Evolutionary conservation across 2,797 vertebrate genomes (phyloP).

Genomic region (Crypturellus tataupa): DNA sequence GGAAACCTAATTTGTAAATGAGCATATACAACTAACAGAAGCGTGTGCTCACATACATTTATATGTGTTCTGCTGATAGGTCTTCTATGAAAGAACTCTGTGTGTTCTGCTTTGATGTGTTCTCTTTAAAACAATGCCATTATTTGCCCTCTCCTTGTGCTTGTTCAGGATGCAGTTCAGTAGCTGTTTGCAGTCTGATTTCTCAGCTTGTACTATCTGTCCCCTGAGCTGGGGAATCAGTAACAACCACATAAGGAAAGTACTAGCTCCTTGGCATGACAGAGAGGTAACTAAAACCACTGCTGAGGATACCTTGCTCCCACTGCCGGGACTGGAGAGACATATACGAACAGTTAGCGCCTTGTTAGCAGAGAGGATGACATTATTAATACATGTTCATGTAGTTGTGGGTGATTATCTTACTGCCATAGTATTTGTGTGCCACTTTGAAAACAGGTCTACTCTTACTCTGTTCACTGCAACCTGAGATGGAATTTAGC

Average conservation of each 20-base stretch:
- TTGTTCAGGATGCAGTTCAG: background rate
- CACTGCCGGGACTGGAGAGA: background rate
- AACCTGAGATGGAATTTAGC: fast-evolving
- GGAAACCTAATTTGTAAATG: background rate
- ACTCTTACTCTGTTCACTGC: background rate
- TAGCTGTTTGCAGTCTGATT: fast-evolving
- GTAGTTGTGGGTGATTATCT: background rate
- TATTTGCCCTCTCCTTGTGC: background rate
- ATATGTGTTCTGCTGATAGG: background rate
- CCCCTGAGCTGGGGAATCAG: background rate
- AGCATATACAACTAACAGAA: background rate
- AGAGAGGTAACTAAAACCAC: background rate
- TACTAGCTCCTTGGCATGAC: background rate
- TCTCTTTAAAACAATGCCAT: background rate
- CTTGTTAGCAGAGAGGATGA: background rate
- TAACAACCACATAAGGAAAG: background rate
- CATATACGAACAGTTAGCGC: background rate
- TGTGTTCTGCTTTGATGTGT: background rate
- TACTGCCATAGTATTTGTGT: background rate
- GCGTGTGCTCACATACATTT: background rate
- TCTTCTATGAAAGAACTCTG: background rate
- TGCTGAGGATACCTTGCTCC: background rate
- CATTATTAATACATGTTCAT: fast-evolving
- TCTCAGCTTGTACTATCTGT: background rate
- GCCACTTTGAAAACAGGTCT: background rate